Evolutionary conservation across 2,113 vertebrate species (phyloP), one percentile per base, ranked within the genome.

Genomic region (Serinus canaria): DNA sequence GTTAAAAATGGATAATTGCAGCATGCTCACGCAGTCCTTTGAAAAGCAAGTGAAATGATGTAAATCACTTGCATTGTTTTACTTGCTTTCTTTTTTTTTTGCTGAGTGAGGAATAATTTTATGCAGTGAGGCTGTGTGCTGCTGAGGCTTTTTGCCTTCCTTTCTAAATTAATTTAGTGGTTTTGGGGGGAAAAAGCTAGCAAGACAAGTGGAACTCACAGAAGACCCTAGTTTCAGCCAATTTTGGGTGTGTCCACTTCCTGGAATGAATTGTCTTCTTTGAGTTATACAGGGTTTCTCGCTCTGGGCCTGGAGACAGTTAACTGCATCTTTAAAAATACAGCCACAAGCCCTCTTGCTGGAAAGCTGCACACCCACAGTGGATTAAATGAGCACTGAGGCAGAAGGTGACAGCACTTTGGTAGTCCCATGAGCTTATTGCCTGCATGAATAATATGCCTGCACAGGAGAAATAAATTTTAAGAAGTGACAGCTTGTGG

Each of bases 61-160:
- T 41, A 80, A 95, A 96, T 94, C 3, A 11, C 74, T 90, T 10
- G 8, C 75, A 77, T 94, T 92, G 88, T 83, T 95, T 93, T 83
- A 93, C 59, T 88, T 27, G 8, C 75, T 90, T 92, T 74, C 41
- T 39, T 75, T 49, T 74, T 49, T 74, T 96, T 94, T 79, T 88
- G 77, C 75, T 95, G 94, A 94, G 75, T 3, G 7, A 92, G 72
- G 68, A 88, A 70, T 90, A 82, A 53, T 83, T 92, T 82, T 76
- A 59, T 86, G 24, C 72, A 69, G 50, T 27, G 59, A 86, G 39
- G 15, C 21, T 94, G 25, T 77, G 67, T 4, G 3, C 59, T 86
- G 59, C 67, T 60, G 67, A 74, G 47, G 19, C 13, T 27, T 85
- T 66, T 60, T 43, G 37, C 6, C 17, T 39, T 63, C 43, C 35